Conservation (phyloP, 1,140 invertebrate genomes). For the Pseudachorutes palmiensis region DNA sequence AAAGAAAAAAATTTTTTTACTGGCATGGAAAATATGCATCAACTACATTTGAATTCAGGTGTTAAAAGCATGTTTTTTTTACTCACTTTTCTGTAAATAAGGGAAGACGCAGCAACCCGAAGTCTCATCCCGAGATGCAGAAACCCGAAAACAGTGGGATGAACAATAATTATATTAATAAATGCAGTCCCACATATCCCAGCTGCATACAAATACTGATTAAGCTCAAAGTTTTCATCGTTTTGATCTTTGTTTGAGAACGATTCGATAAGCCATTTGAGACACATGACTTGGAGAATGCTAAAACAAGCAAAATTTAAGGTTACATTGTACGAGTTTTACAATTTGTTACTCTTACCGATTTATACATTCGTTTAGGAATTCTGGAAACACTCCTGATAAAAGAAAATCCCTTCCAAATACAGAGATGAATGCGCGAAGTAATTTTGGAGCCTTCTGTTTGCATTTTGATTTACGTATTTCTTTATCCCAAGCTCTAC, state of each 20-base stretch:
- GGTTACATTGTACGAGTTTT: not conserved
- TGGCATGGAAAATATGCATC: too few relatives aligned
- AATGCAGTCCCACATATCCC: conserved; percentile 27
- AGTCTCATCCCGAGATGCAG: conserved; percentile 67
- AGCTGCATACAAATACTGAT: conserved; percentile 28
- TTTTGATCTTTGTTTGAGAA: conserved; percentile 23
- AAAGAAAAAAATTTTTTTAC: too few relatives aligned
- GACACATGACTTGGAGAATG: conserved; percentile 28
- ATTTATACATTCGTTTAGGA: conserved; percentile 20
- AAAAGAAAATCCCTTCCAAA: conserved; percentile 45
- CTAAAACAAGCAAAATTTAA: conserved; percentile 13
- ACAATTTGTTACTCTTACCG: too few relatives aligned
- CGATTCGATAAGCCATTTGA: conserved; percentile 27
- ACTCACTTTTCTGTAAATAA: conserved; percentile 71
- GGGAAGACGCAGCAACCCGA: conserved; percentile 63
- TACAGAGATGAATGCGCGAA: conserved; percentile 43
- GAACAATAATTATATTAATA: conserved; percentile 24
- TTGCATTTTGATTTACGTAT: conserved; percentile 42
- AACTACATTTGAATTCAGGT: too few relatives aligned
- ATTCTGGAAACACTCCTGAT: not conserved
- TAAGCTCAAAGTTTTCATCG: too few relatives aligned
- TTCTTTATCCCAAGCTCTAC: conserved; percentile 46
- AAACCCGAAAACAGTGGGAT: conserved; percentile 30
- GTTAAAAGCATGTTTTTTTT: too few relatives aligned
- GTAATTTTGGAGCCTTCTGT: conserved; percentile 43